phyloP scores from a whole-genome alignment of 2,797 vertebrate genomes.

The Micrastur ruficollis region DNA sequence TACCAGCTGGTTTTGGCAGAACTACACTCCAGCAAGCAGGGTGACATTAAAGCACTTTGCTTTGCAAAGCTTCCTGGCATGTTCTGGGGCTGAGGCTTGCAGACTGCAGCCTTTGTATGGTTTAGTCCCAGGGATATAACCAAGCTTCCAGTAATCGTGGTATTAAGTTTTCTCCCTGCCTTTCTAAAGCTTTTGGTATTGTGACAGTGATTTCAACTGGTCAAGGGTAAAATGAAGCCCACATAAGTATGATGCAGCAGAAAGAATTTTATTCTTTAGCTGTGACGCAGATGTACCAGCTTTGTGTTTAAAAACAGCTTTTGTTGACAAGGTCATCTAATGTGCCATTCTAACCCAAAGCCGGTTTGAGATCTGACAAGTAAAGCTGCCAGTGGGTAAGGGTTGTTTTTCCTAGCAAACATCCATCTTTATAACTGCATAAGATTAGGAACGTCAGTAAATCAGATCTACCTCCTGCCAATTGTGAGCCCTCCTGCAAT shows the following conservation, averaged over 20 bases:
- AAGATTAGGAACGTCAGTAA: slow-evolving; percentile 5
- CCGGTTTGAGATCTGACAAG: neutral
- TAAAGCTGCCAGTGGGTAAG: neutral
- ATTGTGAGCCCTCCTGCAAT: slow-evolving; percentile 2
- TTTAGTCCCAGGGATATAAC: slow-evolving; percentile 37
- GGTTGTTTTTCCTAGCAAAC: neutral
- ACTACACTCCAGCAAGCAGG: slow-evolving; percentile 4
- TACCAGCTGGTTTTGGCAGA: slow-evolving; percentile 28
- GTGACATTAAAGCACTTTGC: slow-evolving; percentile 47
- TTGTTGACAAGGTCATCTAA: slow-evolving; percentile 26
- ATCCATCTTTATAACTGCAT: neutral
- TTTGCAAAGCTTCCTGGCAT: slow-evolving; percentile 51
- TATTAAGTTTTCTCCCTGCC: slow-evolving; percentile 36
- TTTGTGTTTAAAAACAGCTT: slow-evolving; percentile 45
- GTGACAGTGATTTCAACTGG: slow-evolving; percentile 9
- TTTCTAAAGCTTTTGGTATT: slow-evolving; percentile 42
- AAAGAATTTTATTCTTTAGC: slow-evolving; percentile 30
- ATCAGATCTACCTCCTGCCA: slow-evolving; percentile 25
- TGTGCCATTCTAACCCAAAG: neutral
- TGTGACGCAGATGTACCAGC: neutral
- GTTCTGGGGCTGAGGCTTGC: slow-evolving; percentile 31
- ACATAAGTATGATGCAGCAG: slow-evolving; percentile 15
- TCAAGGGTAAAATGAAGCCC: slow-evolving; percentile 28
- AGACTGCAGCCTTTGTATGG: slow-evolving; percentile 18
- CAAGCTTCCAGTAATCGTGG: neutral